These are phyloP conservation scores for Simalia tracyae DNA, from an alignment of 2,797 vertebrate genomes.

Conservation along the genomic window DNA sequence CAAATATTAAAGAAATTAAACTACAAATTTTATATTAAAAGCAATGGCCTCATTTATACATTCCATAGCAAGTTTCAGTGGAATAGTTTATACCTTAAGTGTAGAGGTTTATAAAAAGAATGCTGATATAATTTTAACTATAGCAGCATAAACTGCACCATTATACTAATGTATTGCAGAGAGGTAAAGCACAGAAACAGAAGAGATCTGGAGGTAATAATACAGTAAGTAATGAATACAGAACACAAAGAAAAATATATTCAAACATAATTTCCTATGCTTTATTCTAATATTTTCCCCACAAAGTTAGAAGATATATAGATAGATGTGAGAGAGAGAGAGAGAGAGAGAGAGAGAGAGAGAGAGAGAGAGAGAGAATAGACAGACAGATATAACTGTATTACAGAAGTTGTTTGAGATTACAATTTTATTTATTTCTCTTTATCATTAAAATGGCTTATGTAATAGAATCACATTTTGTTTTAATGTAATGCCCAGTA, in stretches of 20 bases:
- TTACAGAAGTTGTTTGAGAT: background rate
- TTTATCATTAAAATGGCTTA: background rate
- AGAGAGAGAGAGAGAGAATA: background rate
- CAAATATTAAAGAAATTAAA: slow-evolving; percentile 16
- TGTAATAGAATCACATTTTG: background rate
- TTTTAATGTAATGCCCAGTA: background rate
- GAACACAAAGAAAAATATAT: slow-evolving; percentile 8
- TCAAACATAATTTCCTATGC: background rate
- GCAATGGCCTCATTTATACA: background rate
- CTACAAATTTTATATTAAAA: background rate
- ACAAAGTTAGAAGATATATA: background rate
- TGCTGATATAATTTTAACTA: slow-evolving; percentile 27
- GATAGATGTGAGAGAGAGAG: no score
- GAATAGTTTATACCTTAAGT: slow-evolving; percentile 19
- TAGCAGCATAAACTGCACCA: slow-evolving; percentile 7
- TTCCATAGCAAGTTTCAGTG: background rate
- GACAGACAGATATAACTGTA: background rate
- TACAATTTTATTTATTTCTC: background rate
- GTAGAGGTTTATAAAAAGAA: slow-evolving; percentile 18
- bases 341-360: background rate
- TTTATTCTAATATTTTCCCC: slow-evolving; percentile 6
- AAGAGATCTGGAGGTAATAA: slow-evolving; percentile 10
- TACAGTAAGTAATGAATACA: background rate
- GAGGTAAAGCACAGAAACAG: background rate
- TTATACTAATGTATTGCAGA: slow-evolving; percentile 26